phyloP scores from a whole-genome alignment of 2,113 vertebrate genomes.

The Tragulus kanchil region DNA sequence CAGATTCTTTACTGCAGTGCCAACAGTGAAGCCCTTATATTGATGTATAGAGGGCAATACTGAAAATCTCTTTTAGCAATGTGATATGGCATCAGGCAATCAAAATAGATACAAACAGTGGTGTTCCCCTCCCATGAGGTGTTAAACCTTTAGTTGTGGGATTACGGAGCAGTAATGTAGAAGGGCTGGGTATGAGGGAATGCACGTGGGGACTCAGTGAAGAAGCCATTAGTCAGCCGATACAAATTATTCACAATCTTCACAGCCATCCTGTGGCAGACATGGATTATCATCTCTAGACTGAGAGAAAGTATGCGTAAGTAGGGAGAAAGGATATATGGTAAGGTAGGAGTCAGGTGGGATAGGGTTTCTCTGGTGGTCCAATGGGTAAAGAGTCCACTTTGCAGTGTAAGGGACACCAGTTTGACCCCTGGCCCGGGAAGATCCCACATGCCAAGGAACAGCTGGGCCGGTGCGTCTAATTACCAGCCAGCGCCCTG shows the following conservation, averaged over 20 bases:
- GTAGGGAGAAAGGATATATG: not conserved
- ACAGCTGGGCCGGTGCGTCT: no score
- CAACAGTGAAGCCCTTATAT: not conserved
- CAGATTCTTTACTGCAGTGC: not conserved
- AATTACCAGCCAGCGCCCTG: no score
- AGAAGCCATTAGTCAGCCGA: not conserved
- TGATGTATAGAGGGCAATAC: not conserved
- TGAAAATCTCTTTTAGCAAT: not conserved
- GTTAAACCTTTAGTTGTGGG: not conserved
- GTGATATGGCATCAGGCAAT: not conserved
- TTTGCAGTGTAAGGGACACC: no score
- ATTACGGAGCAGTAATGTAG: no score
- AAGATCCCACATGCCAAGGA: no score
- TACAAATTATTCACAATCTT: not conserved
- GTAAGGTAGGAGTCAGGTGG: not conserved
- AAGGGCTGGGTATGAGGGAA: not conserved
- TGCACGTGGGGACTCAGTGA: not conserved
- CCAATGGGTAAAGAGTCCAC: no score
- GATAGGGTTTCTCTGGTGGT: no score
- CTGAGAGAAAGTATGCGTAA: not conserved
- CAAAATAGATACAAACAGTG: not conserved
- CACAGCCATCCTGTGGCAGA: not conserved
- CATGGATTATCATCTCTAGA: not conserved
- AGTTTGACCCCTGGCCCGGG: no score
- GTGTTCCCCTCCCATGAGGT: not conserved